Evolutionary conservation across 2,797 vertebrate genomes (phyloP), one percentile per base, ranked within the genome.

Genomic region (Varecia variegata): DNA sequence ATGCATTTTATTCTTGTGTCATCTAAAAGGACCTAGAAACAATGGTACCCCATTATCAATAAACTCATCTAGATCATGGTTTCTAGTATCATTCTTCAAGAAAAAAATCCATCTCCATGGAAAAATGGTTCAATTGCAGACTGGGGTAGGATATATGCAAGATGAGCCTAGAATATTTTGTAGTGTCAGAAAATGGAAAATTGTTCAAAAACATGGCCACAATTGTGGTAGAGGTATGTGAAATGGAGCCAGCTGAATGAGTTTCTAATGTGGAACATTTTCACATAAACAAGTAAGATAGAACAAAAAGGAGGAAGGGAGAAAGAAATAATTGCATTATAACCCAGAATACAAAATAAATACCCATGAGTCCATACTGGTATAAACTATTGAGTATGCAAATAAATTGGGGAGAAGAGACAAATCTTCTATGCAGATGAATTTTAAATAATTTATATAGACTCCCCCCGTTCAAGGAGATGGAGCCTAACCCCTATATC

Each of bases 401-500:
- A 45, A 45, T 60, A 60, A n/a, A 18, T 7, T 58, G 9, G 8
- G 5, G 23, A 47, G 40, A 40, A 47, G 23, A 2, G 40, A 38
- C 32, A 62, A 47, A 74, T 27, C 1, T 35, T 8, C 5, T 18
- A 13, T 47, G 40, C 8, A 47, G 30, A 14, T 23, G 27, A 43
- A 54, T 43, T 25, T 38, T 30, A 80, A 80, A 54, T 40, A 23
- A 32, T 43, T 35, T 73, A 18, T 17, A 23, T 32, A 32, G 30
- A 74, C 21, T 47, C 2, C 5, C 4, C 18, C 15, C 3, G n/a
- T 15, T 38, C 47, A 56, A 45, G 13, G 38, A 56, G 1, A 11
- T 9, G 2, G 47, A 27, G 11, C 9, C 1, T 14, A 5, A 45
- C 3, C 2, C 3, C 5, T 11, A 45, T 3, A 7, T 54, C 8